Evolutionary conservation across 2,888 invertebrate species (phyloP).

Genomic region (Apocheima hispidaria): DNA sequence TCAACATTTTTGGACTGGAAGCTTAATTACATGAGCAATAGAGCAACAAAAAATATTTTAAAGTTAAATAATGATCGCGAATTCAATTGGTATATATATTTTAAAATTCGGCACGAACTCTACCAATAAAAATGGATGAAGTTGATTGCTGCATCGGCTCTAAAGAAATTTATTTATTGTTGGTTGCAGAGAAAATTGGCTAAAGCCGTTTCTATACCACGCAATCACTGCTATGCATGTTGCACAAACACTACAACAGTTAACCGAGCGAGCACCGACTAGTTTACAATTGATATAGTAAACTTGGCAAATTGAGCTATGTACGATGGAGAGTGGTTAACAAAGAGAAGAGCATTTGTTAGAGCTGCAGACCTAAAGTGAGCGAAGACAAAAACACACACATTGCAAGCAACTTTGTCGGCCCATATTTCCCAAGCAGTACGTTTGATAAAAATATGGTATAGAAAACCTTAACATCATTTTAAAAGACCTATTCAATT

Average conservation of each 20-base stretch:
- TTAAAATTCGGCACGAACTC: too few species aligned
- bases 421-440: too few species aligned
- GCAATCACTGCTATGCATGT: conserved; percentile 17
- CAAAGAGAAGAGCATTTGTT: conserved; percentile 37
- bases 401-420: too few species aligned
- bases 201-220: conserved; percentile 2
- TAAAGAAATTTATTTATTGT: background rate
- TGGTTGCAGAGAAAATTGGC: background rate
- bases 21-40: too few species aligned
- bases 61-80: too few species aligned
- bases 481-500: too few species aligned
- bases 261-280: conserved; percentile 25
- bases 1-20: too few species aligned
- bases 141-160: background rate
- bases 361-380: conserved; percentile 25
- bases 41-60: too few species aligned
- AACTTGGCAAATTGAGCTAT: conserved; percentile 43
- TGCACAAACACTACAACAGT: conserved; percentile 13
- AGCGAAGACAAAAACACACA: too few species aligned
- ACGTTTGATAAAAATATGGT: too few species aligned
- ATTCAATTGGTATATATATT: too few species aligned
- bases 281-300: conserved; percentile 37
- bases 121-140: background rate
- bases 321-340: conserved; percentile 32
- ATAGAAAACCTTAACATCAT: too few species aligned